Evolutionary conservation across 2,113 vertebrate genomes (phyloP).

Genomic region (Haliaeetus leucogaster): DNA sequence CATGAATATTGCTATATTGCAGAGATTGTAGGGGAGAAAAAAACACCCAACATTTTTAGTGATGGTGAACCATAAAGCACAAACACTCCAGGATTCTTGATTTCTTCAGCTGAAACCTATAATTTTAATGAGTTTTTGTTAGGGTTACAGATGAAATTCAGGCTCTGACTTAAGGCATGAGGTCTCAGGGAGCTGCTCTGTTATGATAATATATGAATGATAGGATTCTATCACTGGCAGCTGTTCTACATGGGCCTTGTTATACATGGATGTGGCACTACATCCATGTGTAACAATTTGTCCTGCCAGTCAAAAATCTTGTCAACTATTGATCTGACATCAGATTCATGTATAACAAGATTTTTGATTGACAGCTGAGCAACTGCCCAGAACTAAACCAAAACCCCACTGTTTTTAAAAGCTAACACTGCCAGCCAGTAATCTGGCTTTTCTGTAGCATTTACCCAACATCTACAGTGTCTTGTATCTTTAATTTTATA

Average conservation of each 20-base stretch:
- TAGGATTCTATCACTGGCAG: conserved; percentile 6
- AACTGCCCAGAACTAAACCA: conserved; percentile 49
- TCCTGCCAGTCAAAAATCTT: conserved; percentile 59
- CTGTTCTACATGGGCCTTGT: conserved; percentile 4
- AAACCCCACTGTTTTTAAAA: conserved; percentile 55
- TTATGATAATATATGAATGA: conserved; percentile 32
- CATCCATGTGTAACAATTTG: conserved; percentile 46
- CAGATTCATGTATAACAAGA: conserved; percentile 53
- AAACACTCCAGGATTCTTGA: background rate
- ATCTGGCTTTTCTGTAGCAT: conserved; percentile 40
- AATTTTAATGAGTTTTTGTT: background rate
- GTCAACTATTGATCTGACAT: conserved; percentile 46
- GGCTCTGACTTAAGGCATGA: background rate
- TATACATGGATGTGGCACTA: conserved; percentile 34
- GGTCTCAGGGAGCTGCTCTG: background rate
- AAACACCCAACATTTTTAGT: background rate
- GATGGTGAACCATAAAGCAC: background rate
- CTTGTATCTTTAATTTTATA: conserved; percentile 34
- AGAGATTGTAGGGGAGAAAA: background rate
- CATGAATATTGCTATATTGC: background rate
- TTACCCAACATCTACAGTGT: background rate
- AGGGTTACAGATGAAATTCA: background rate
- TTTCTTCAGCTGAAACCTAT: background rate
- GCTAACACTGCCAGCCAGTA: background rate
- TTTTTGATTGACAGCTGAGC: conserved; percentile 65